Conservation (phyloP, 2,888 invertebrate species). For the Luperina testacea region DNA sequence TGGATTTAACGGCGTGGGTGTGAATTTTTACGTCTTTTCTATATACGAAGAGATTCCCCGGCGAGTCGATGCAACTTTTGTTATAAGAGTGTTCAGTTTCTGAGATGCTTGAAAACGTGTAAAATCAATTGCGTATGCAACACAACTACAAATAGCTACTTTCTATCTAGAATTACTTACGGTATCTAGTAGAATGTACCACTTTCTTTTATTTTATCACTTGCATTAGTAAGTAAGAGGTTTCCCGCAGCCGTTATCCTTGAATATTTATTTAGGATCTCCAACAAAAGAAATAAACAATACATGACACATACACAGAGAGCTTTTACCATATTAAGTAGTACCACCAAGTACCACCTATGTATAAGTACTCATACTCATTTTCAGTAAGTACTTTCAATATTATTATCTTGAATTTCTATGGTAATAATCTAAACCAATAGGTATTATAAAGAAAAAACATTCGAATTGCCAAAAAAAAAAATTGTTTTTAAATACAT, state of each 20-base stretch:
- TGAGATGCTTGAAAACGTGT: constrained; percentile 25
- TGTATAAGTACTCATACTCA: background rate
- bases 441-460: too few species aligned
- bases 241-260: background rate
- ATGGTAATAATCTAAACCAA: background rate
- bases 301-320: background rate
- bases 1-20: constrained; percentile 41
- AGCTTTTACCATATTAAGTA: background rate
- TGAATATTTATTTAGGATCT: background rate
- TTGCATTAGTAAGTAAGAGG: background rate
- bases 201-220: constrained; percentile 10
- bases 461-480: background rate
- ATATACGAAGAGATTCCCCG: constrained; percentile 23
- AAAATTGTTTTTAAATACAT: too few species aligned
- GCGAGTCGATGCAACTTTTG: constrained; percentile 17
- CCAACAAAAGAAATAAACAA: background rate
- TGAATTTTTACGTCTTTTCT: constrained; percentile 48
- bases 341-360: too few species aligned
- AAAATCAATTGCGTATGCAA: constrained; percentile 45
- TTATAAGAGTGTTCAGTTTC: constrained; percentile 39
- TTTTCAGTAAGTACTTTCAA: background rate
- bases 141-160: constrained; percentile 14
- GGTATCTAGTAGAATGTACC: background rate
- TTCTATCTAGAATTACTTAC: constrained; percentile 12
- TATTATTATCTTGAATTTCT: background rate